These are phyloP conservation scores for Beroe ovata DNA, from an alignment of 37 sponge, comb jelly and placozoan species.

Conservation along the genomic window DNA sequence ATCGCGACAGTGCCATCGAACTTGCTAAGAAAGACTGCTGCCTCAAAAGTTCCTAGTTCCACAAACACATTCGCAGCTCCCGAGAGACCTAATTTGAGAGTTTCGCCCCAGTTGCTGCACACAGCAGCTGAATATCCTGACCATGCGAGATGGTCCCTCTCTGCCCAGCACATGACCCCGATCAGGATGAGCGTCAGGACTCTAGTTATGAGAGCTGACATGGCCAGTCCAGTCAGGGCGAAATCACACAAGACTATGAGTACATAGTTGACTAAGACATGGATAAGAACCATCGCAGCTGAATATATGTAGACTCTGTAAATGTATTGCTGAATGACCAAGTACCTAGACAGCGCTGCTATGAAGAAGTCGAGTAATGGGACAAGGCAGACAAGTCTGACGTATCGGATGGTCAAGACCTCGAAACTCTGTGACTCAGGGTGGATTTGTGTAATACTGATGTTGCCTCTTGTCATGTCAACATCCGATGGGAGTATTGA, in stretches of 20 bases:
- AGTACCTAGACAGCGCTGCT: background rate
- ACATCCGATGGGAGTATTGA: background rate
- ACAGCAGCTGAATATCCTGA: constrained; percentile 19
- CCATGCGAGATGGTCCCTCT: constrained; percentile 15
- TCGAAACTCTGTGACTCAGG: background rate
- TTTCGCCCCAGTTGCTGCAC: constrained; percentile 32
- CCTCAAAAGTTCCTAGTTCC: constrained; percentile 53
- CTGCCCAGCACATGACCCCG: background rate
- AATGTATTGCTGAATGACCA: constrained; percentile 19
- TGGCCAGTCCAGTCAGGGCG: constrained; percentile 12
- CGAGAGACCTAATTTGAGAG: constrained; percentile 33
- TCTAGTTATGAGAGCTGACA: constrained; percentile 11
- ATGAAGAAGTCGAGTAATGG: constrained; percentile 49
- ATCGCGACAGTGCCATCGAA: background rate
- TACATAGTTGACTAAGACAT: background rate
- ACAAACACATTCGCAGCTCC: constrained; percentile 46
- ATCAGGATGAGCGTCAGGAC: background rate
- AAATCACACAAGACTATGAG: background rate
- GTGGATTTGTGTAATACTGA: background rate
- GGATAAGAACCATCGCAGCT: background rate
- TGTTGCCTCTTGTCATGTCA: background rate
- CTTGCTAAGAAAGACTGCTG: constrained; percentile 27
- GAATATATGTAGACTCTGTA: constrained; percentile 8
- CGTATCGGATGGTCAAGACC: constrained; percentile 11
- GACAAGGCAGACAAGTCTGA: constrained; percentile 29